A percentile compares a stretch with the other conserved stretches of the same genome.
phyloP scores from a whole-genome alignment of 2,888 invertebrate genomes.

The Athalia circularis region DNA sequence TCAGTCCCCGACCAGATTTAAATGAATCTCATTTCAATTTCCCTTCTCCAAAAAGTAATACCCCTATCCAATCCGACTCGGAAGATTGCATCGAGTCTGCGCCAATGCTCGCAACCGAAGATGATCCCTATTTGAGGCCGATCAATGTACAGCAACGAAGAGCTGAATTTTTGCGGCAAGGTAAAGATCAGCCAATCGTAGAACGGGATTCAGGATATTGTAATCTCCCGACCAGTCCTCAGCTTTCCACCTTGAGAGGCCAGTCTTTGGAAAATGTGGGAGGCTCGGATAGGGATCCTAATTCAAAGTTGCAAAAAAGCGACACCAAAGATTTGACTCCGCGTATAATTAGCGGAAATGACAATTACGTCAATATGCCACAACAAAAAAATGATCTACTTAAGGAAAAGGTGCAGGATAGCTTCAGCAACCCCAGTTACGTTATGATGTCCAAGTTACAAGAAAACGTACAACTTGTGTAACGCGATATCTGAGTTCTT shows the following conservation, averaged over 20 bases:
- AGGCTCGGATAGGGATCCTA: conserved; percentile 64
- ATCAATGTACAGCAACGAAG: conserved; percentile 68
- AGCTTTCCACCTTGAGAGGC: conserved; percentile 41
- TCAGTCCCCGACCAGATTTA: conserved; percentile 76
- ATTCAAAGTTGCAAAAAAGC: conserved; percentile 65
- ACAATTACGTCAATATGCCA: conserved; percentile 77
- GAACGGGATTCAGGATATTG: conserved; percentile 65
- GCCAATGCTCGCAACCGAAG: conserved; percentile 67
- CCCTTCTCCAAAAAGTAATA: conserved; percentile 50
- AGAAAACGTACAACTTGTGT: conserved; percentile 20
- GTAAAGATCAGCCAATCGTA: conserved; percentile 52
- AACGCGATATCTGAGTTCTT: background rate
- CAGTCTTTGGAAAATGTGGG: conserved; percentile 43
- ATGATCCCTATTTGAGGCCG: conserved; percentile 68
- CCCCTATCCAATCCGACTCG: conserved; percentile 56
- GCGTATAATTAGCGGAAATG: conserved; percentile 66
- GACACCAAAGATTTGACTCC: conserved; percentile 63
- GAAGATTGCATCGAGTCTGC: conserved; percentile 64
- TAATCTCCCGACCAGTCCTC: conserved; percentile 61
- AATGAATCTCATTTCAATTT: conserved; percentile 76
- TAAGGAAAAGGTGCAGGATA: conserved; percentile 59
- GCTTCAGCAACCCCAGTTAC: conserved; percentile 73
- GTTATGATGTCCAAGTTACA: conserved; percentile 61
- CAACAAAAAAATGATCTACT: conserved; percentile 73
- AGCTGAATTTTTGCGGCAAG: conserved; percentile 66